These are phyloP conservation scores for Epizoanthus stellaris DNA, from an alignment of 92 coral and sea anemone species.

Conservation along the genomic window DNA sequence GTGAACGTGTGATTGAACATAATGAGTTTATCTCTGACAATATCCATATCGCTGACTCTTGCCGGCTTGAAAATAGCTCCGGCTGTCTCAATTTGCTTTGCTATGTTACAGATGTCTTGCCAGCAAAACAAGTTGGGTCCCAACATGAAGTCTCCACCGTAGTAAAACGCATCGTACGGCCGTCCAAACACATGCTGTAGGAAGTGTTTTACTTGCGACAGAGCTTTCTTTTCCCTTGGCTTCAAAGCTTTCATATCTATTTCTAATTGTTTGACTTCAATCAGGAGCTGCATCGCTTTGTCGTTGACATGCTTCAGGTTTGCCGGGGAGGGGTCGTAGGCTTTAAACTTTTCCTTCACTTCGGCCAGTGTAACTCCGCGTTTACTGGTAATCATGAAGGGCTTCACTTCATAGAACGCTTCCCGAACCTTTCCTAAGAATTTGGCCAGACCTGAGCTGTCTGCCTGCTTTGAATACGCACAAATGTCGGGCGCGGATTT, in stretches of 20 bases:
- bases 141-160: constrained; percentile 71
- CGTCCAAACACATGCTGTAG: constrained; percentile 60
- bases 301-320: constrained; percentile 71
- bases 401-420: constrained; percentile 67
- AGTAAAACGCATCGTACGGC: constrained; percentile 78
- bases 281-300: constrained; percentile 62
- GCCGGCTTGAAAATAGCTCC: constrained; percentile 50
- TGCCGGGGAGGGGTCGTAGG: constrained; percentile 71
- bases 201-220: constrained; percentile 77
- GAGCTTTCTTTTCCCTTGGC: constrained; percentile 80
- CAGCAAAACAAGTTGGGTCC: constrained; percentile 82
- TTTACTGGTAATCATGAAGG: constrained; percentile 57
- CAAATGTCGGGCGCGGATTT: constrained; percentile 40
- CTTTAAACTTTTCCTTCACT: constrained; percentile 53
- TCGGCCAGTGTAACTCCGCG: constrained; percentile 48
- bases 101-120: constrained; percentile 72
- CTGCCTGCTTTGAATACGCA: constrained; percentile 69
- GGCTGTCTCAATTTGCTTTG: constrained; percentile 29
- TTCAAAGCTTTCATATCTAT: constrained; percentile 61
- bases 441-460: constrained; percentile 64
- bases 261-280: constrained; percentile 39
- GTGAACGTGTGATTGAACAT: constrained; percentile 57
- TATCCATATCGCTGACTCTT: constrained; percentile 44
- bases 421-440: constrained; percentile 73
- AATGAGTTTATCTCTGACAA: constrained; percentile 48